A percentile compares a stretch with the other conserved stretches of the same genome.
phyloP scores from a whole-genome alignment of 2,113 vertebrate genomes.

The Dasyornis broadbenti region DNA sequence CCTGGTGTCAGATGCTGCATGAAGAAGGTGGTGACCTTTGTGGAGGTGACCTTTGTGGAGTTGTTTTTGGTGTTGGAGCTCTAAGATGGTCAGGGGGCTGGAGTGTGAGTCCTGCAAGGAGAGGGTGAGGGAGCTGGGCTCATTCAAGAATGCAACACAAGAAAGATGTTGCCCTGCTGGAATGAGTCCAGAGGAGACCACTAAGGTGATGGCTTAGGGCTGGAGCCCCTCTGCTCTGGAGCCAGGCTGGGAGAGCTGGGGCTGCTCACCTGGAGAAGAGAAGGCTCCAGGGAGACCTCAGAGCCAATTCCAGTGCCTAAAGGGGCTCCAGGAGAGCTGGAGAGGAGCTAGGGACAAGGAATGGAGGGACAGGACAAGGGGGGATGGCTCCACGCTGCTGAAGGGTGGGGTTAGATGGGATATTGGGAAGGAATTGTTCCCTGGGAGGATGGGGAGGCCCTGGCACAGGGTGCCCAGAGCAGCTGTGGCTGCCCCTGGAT shows the following conservation, averaged over 20 bases:
- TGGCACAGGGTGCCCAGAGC: not conserved
- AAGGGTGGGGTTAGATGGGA: not conserved
- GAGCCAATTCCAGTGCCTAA: not conserved
- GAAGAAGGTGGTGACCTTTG: not conserved
- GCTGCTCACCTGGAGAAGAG: not conserved
- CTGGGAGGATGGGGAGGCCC: not conserved
- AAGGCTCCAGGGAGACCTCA: not conserved
- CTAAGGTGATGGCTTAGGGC: not conserved
- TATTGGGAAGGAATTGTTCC: not conserved
- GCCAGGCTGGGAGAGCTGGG: not conserved
- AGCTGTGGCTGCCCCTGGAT: not conserved
- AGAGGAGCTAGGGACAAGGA: not conserved
- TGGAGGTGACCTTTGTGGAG: not conserved
- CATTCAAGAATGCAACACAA: not conserved
- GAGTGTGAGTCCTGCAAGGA: not conserved
- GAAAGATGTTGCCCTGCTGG: not conserved
- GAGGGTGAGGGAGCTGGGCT: not conserved
- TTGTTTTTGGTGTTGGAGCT: not conserved
- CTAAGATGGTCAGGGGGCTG: not conserved
- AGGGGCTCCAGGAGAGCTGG: not conserved
- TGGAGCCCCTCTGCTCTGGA: not conserved
- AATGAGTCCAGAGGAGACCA: not conserved
- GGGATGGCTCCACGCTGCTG: not conserved
- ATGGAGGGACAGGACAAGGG: not conserved
- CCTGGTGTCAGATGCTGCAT: not conserved